phyloP scores from a whole-genome alignment of 2,113 vertebrate genomes.

The Trochalopteron elliotii region DNA sequence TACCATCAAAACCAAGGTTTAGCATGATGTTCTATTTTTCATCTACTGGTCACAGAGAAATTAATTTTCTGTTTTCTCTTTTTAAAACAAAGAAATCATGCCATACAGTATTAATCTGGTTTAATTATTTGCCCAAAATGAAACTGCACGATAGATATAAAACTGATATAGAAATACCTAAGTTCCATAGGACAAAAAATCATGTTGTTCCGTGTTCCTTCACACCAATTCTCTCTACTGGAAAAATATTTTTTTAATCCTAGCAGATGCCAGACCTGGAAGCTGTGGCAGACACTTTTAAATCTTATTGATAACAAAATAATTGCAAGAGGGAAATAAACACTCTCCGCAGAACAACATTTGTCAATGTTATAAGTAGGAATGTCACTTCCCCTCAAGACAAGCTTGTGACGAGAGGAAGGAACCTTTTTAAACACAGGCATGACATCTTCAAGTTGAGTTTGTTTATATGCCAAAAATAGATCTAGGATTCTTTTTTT shows the following conservation, averaged over 20 bases:
- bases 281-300: background rate
- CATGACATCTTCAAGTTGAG: background rate
- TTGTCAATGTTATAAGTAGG: background rate
- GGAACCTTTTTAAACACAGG: background rate
- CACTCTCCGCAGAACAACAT: background rate
- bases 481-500: background rate
- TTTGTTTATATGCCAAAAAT: background rate
- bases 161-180: background rate
- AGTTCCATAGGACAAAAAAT: background rate
- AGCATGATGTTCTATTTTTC: background rate
- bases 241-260: background rate
- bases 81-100: background rate
- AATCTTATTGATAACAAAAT: background rate
- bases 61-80: background rate
- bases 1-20: background rate
- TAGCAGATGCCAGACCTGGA: background rate
- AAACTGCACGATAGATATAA: background rate
- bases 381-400: background rate
- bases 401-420: background rate
- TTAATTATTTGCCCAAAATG: background rate
- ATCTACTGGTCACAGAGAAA: background rate
- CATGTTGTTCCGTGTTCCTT: background rate
- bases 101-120: background rate
- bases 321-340: background rate
- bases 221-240: background rate